phyloP scores from a whole-genome alignment of 2,797 vertebrate genomes.

The Phrynocephalus guinanensis region DNA sequence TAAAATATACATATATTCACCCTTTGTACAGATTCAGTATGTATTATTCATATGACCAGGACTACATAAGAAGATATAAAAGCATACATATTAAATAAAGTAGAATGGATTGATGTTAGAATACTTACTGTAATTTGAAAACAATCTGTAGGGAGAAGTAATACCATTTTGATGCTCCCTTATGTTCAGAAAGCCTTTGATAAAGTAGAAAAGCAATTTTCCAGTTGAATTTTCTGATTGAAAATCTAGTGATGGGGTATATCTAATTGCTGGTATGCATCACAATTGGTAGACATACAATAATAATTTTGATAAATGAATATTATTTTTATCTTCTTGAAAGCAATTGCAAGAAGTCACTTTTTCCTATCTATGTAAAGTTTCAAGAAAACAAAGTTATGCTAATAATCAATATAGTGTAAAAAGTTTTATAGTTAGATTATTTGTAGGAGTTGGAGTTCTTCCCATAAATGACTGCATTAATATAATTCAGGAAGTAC shows the following conservation, averaged over 20 bases:
- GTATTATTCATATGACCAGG: neutral
- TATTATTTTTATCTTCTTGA: neutral
- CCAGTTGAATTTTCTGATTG: too few relatives aligned
- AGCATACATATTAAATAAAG: too few relatives aligned
- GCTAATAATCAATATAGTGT: neutral
- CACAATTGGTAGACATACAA: neutral
- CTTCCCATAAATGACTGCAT: neutral
- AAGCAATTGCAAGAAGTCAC: neutral
- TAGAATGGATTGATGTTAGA: neutral
- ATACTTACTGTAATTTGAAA: neutral
- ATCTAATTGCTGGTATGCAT: neutral
- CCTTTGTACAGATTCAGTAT: neutral
- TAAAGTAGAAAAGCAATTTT: conserved; percentile 24
- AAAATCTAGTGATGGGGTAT: neutral
- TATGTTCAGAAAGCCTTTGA: conserved; percentile 12
- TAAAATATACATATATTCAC: neutral
- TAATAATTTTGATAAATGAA: neutral
- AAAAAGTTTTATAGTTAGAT: neutral
- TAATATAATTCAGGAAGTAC: neutral
- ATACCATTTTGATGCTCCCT: neutral
- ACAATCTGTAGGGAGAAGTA: neutral
- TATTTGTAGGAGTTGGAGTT: neutral
- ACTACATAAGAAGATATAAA: neutral
- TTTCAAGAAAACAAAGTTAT: neutral
- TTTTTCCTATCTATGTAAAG: neutral